Evolutionary conservation across 2,797 vertebrate species (phyloP), one percentile per base, ranked within the genome.

Genomic region (Ambastaia sidthimunki): DNA sequence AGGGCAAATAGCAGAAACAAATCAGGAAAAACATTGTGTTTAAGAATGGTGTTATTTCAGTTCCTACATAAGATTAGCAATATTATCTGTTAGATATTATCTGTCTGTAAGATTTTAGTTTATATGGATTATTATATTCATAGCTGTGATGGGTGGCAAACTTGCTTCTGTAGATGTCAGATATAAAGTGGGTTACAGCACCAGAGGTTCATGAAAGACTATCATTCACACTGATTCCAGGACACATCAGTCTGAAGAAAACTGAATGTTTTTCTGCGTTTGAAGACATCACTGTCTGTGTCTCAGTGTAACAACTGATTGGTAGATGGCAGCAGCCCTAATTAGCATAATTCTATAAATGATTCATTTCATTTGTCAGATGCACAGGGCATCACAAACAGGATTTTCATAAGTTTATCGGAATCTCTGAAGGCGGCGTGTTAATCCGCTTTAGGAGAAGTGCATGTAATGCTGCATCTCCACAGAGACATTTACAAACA

Each of bases 391-490:
- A 68, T 79, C 68, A 60, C 76, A 73, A 76, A 82, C 50, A 76
- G 74, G 80, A 80, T 76, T 78, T 76, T 70, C 54, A 62, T 68
- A 82, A 88, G 81, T 85, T 89, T 87, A 88, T 88, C 78, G 70
- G 41, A n/a, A 67, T 80, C 37, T 77, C 78, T 85, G 88, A 84
- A 76, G 57, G 28, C 47, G 1, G 19, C 1, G 0, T 85, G 85
- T 89, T 93, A 91, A 92, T 93, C 90, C 89, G 89, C 89, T 93
- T 92, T 90, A 71, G 86, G 76, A 82, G 83, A 87, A 90, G 84
- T 85, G 79, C 76, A 85, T 84, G 83, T 86, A 89, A 86, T 85
- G 31, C 41, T 3, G 57, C 69, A 83, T 79, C 86, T 70, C 80
- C 86, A 67, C 86, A 77, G 62, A 84, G n/a, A 9, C 78, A 83